Percentiles rank a stretch among this genome's conserved stretches.
Evolutionary conservation across 1,140 invertebrate genomes (phyloP).

Genomic region (Galendromus occidentalis): DNA sequence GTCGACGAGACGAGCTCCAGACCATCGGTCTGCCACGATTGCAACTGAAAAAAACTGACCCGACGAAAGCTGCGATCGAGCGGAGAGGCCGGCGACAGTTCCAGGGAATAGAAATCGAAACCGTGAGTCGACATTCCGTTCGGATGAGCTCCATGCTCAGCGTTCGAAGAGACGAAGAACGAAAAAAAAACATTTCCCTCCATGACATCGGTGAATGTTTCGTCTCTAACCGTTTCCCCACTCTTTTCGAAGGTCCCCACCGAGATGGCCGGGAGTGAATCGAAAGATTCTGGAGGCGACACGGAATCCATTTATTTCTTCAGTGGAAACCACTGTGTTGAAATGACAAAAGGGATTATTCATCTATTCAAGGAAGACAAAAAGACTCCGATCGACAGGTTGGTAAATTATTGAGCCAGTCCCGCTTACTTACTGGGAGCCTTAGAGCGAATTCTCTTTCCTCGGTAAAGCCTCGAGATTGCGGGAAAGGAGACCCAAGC

Average conservation of each 20-base stretch:
- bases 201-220: too few species aligned
- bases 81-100: not conserved
- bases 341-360: conserved; percentile 83
- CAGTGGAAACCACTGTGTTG: conserved; percentile 88
- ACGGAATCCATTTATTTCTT: conserved; percentile 42
- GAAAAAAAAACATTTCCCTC: too few species aligned
- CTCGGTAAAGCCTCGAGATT: conserved; percentile 6
- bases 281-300: not conserved
- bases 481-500: too few species aligned
- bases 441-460: not conserved
- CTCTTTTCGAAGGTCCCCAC: not conserved
- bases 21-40: not conserved
- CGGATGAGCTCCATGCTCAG: too few species aligned
- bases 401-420: too few species aligned
- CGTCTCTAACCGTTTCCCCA: too few species aligned
- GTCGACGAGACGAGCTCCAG: not conserved
- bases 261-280: not conserved
- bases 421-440: too few species aligned
- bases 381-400: conserved; percentile 1
- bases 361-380: conserved; percentile 83
- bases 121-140: too few species aligned
- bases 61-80: not conserved
- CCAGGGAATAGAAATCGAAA: too few species aligned
- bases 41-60: not conserved
- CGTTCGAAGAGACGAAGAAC: too few species aligned